A percentile compares a stretch with the other conserved stretches of the same genome.
Conservation (phyloP, 2,888 invertebrate species). For the Creontiades dilutus region DNA sequence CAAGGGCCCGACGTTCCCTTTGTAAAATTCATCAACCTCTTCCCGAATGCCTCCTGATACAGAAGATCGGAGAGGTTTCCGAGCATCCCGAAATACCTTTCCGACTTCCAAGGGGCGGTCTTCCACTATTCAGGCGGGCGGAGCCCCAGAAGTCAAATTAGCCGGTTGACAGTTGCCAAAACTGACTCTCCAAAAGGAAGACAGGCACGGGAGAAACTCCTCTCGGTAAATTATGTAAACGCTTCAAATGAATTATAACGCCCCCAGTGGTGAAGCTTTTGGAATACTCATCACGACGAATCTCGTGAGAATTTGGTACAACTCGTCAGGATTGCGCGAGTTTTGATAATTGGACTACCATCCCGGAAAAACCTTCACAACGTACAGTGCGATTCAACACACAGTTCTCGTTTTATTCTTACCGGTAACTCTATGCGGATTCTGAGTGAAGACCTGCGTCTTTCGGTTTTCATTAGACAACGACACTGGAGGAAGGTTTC, state of each 20-base stretch:
- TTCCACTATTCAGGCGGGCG: neutral
- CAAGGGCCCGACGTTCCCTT: conserved; percentile 39
- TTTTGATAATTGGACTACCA: too few relatives aligned
- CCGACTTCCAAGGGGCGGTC: neutral
- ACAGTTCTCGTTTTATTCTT: too few relatives aligned
- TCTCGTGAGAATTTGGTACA: too few relatives aligned
- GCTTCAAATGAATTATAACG: neutral
- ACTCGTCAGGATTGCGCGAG: too few relatives aligned
- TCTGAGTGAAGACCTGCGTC: too few relatives aligned
- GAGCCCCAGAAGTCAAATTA: neutral
- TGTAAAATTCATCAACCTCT: conserved; percentile 28
- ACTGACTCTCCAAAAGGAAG: neutral
- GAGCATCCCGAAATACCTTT: conserved; percentile 8
- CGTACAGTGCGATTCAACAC: too few relatives aligned
- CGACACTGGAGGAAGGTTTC: too few relatives aligned
- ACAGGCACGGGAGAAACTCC: neutral
- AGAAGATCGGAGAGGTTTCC: neutral
- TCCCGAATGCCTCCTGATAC: conserved; percentile 3
- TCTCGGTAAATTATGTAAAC: neutral
- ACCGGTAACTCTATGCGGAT: too few relatives aligned
- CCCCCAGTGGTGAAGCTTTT: too few relatives aligned
- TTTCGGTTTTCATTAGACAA: too few relatives aligned
- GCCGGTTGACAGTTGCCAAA: conserved; percentile 1
- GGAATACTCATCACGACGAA: too few relatives aligned
- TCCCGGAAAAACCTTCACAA: too few relatives aligned